Base-by-base conservation (phyloP, 2,888 invertebrate genomes). In the Dioctria linearis region DNA sequence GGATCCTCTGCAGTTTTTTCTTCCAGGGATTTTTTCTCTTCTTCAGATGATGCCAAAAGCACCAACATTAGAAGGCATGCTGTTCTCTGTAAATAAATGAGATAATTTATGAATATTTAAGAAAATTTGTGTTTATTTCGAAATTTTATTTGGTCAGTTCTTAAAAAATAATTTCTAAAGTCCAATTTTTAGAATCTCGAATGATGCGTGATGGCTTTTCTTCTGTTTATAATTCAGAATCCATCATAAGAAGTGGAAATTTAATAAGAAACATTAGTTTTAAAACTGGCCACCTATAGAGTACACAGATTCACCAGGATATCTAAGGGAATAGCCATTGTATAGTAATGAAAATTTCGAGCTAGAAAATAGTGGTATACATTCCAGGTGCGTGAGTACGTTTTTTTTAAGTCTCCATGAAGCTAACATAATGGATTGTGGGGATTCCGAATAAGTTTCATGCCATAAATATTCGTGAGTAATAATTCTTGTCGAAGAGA, bases 21-120 rank as follows among this genome's bases (percentile, higher is more conserved):
- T 66, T 84, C 85, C 46, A 91, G 91, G 88, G 90, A 89, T 87
- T 90, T 89, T 88, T 92, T 91, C 86, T 92, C 92, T 86, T 91
- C 92, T 82, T 91, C 92, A 81, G 90, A 88, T 83, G 90, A 88
- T 87, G 91, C 91, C 88, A 92, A 88, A 86, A 92, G 89, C 89
- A 92, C 92, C 91, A 92, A 86, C 83, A 91, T 90, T 83, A 89
- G 85, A 88, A 92, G 85, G 82, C 86, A 86, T 85, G 87, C 88
- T 86, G 88, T 86, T 83, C 87, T 88, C 89, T 89, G 83, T 80
- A 83, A 81, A 57, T 13, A 51, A 39, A 25, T 25, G 25, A 25
- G 25, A 25, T 25, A 71, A 66, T 39, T 49, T 46, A 46, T 79
- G 80, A 80, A 69, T 40, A 4, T 66, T 46, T 57, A 59, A 9